Base-by-base conservation (phyloP, 2,797 vertebrate species). In the Xerus rutilus region DNA sequence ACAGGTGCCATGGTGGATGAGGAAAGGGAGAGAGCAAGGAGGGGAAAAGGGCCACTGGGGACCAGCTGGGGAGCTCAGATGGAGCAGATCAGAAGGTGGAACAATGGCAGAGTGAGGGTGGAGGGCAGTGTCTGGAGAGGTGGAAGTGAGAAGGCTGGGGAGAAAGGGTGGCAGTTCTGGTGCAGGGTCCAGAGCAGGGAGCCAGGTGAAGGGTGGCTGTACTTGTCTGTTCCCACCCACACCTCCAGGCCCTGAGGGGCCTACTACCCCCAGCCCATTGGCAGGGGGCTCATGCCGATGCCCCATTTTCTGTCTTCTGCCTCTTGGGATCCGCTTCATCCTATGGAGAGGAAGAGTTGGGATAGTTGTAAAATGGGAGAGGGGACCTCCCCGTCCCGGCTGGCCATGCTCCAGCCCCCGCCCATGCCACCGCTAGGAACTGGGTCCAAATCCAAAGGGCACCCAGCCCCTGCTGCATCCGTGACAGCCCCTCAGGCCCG, bases 271-370 rank as follows among this genome's bases (percentile, higher is more conserved):
- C 79, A 95, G 95, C 95, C 97, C 84, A 7, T 45, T 97, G 32
- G 95, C 89, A 73, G 96, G 59, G 95, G 91, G 84, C 96, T 99
- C 98, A 99, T 96, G 98, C 98, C 8, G 98, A 99, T 15, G 98
- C 98, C 94, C 98, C 98, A 0, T 99, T 99, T 98, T 99, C 98
- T 98, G 98, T 99, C 97, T 99, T 99, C 98, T 99, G 98, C 96
- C 98, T 98, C 98, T 99, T 99, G 98, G 98, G 98, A 97, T 98
- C 98, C 86, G 98, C 98, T 98, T 99, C 98, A 97, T 98, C 98
- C 98, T 99, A 97, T 0, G 4, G 4, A 96, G 57, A 91, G 11
- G 70, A 15, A 85, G 49, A 62, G 76, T 30, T 43, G 39, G n/a
- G 81, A 73, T 6, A 64, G 64, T 47, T 47, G 49, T 72, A 81